Percentiles rank a stretch among this genome's conserved stretches.
These are phyloP conservation scores for Lepidonotus clava DNA, from an alignment of 2,888 invertebrate species.

Conservation along the genomic window DNA sequence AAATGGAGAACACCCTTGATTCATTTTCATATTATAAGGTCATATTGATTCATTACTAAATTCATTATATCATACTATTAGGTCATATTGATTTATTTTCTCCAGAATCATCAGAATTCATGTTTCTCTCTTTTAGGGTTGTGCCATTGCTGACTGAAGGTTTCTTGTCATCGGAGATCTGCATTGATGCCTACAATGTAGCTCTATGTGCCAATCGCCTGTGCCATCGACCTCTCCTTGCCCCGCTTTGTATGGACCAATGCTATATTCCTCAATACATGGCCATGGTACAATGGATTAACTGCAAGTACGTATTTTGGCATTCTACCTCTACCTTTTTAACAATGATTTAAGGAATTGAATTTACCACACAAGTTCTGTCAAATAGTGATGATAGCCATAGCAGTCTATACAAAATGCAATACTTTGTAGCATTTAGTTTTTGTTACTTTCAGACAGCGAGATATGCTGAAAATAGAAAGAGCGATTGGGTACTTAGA, in stretches of 20 bases:
- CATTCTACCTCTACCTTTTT: no score
- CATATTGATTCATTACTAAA: no score
- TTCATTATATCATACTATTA: no score
- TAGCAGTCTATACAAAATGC: no score
- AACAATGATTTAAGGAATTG: no score
- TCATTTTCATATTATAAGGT: no score
- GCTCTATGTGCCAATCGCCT: conserved; percentile 76
- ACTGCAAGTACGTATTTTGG: conserved; percentile 73
- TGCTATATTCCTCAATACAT: conserved; percentile 75
- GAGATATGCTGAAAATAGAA: not conserved
- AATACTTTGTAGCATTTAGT: not conserved
- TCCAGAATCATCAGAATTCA: no score
- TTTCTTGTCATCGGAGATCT: conserved; percentile 69
- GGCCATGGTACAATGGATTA: conserved; percentile 76
- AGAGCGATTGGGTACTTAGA: not conserved
- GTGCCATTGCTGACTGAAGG: conserved; percentile 71
- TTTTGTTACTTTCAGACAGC: not conserved
- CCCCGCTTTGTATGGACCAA: conserved; percentile 72
- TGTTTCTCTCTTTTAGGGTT: no score
- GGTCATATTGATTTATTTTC: no score
- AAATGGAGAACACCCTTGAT: no score
- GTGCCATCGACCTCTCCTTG: conserved; percentile 67
- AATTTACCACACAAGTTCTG: no score
- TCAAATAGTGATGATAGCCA: no score
- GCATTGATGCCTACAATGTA: conserved; percentile 77